Evolutionary conservation across 2,113 vertebrate species (phyloP).

Genomic region (Glaucomys volans): DNA sequence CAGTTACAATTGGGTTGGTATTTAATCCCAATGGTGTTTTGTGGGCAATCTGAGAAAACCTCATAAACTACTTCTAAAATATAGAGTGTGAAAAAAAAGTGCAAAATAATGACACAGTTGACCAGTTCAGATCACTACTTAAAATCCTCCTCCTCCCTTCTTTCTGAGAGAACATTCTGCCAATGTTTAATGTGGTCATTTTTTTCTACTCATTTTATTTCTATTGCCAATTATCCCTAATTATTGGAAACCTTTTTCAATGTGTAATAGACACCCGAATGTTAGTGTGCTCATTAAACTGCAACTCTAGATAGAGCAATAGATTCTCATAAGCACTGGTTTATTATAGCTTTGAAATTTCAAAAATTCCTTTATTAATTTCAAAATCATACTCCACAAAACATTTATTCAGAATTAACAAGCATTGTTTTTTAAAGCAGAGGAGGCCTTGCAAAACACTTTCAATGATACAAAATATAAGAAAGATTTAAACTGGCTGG

Average conservation of each 20-base stretch:
- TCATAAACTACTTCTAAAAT: conserved; percentile 66
- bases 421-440: conserved; percentile 71
- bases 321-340: conserved; percentile 76
- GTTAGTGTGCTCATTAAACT: conserved; percentile 84
- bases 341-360: conserved; percentile 76
- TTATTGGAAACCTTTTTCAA: conserved; percentile 85
- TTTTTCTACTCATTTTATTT: conserved; percentile 86
- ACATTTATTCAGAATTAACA: conserved; percentile 74
- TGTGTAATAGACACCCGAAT: conserved; percentile 82
- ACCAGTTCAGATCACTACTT: conserved; percentile 74
- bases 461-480: conserved; percentile 73
- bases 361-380: conserved; percentile 74
- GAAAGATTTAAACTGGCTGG: conserved; percentile 28
- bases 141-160: conserved; percentile 65
- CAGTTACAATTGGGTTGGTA: conserved; percentile 75
- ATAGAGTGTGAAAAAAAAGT: conserved; percentile 58
- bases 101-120: conserved; percentile 64
- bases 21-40: conserved; percentile 76
- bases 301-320: conserved; percentile 81
- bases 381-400: conserved; percentile 66
- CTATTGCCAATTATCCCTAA: conserved; percentile 87
- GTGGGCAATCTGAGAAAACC: background rate
- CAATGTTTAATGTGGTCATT: conserved; percentile 74
- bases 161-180: conserved; percentile 71
- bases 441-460: conserved; percentile 50